phyloP scores from a whole-genome alignment of 2,888 invertebrate species.

The Torymus texanus region DNA sequence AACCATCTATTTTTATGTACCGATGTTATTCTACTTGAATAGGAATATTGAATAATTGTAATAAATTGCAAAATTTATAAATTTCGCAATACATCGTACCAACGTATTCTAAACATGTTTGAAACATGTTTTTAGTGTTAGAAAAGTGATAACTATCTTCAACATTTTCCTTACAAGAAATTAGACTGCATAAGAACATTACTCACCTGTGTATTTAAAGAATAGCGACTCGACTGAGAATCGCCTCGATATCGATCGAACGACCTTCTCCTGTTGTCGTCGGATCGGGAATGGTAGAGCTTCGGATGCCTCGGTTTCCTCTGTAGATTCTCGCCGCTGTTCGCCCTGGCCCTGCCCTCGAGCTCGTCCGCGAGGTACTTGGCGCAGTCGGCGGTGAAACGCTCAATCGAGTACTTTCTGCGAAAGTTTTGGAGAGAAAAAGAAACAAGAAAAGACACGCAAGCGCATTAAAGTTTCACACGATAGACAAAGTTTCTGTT shows the following conservation, averaged over 20 bases:
- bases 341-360: slow-evolving; percentile 66
- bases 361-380: slow-evolving; percentile 66
- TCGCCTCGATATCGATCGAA: slow-evolving; percentile 70
- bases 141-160: too few relatives aligned
- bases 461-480: slow-evolving; percentile 6
- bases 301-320: slow-evolving; percentile 66
- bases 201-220: slow-evolving; percentile 60
- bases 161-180: too few relatives aligned
- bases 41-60: too few relatives aligned
- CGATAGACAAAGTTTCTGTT: too few relatives aligned
- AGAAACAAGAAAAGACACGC: slow-evolving; percentile 6
- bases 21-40: too few relatives aligned
- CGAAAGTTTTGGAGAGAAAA: background rate
- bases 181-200: too few relatives aligned
- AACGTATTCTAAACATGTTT: too few relatives aligned
- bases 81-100: too few relatives aligned
- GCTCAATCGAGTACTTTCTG: slow-evolving; percentile 68
- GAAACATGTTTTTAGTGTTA: too few relatives aligned
- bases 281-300: slow-evolving; percentile 71
- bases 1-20: too few relatives aligned
- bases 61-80: too few relatives aligned
- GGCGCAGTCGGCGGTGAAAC: slow-evolving; percentile 65
- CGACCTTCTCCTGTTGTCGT: slow-evolving; percentile 70
- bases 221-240: slow-evolving; percentile 66
- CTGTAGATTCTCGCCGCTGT: slow-evolving; percentile 67